Conservation (phyloP, 2,797 vertebrate species). For the Pachyuromys duprasi region DNA sequence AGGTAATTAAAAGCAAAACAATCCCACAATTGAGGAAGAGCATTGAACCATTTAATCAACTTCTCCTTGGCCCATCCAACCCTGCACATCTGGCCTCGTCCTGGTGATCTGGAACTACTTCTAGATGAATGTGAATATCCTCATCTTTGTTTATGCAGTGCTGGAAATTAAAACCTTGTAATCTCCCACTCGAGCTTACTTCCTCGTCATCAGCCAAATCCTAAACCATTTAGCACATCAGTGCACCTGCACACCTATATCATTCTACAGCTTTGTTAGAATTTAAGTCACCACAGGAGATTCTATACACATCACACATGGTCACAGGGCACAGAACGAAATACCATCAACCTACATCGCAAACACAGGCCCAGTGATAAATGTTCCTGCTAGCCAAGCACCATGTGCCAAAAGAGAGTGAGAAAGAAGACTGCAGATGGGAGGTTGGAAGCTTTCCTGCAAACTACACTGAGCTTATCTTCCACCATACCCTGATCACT, state of each 20-base stretch:
- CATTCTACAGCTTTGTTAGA: background rate
- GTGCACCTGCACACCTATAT: background rate
- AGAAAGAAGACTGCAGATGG: background rate
- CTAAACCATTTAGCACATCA: background rate
- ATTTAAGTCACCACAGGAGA: background rate
- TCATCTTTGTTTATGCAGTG: background rate
- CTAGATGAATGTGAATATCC: background rate
- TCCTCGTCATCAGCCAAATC: background rate
- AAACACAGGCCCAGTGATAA: background rate
- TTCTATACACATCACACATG: background rate
- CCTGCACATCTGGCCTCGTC: background rate
- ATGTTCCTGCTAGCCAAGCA: background rate
- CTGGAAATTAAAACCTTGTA: background rate
- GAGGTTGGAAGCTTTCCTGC: background rate
- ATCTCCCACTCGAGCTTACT: background rate
- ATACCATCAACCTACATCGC: background rate
- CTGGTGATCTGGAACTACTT: background rate
- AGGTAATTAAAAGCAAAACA: background rate
- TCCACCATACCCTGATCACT: too few relatives aligned
- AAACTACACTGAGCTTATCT: background rate
- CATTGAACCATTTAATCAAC: background rate
- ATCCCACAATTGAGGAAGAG: background rate
- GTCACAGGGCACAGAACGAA: background rate
- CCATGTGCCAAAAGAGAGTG: background rate
- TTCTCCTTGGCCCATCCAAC: background rate